Evolutionary conservation across 2,797 vertebrate species (phyloP), one percentile per base, ranked within the genome.

Genomic region (Cyclura pinguis): DNA sequence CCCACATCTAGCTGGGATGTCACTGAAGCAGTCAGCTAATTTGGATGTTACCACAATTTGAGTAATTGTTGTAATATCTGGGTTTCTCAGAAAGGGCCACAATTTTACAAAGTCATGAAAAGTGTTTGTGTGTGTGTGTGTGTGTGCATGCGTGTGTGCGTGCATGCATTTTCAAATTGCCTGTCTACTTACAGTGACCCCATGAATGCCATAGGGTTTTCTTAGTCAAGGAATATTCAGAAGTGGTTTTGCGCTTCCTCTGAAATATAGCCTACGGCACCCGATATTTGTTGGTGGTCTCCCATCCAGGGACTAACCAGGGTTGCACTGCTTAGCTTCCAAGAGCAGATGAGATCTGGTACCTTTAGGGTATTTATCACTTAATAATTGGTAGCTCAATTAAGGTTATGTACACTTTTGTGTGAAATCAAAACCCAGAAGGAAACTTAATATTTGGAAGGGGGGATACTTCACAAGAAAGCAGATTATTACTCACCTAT

Each of bases 341-440:
- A 69, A 69, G 9, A 69, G 3, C 29, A 69, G 27, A 29, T 69
- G 67, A 29, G 27, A 69, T 32, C 27, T 10, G 67, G 12, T 59
- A 18, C 59, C 59, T 59, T 59, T 18, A 69, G 9, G 7, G 27
- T 69, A 69, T 32, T 69, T 32, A 69, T 29, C 18, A 16, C 80
- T 80, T 92, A 94, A 93, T 93, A 89, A 84, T 50, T 81, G 12
- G 73, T 2, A 1, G 1, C 64, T 84, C 88, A 0, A 77, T 4
- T 89, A 64, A 80, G 80, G 13, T 92, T 92, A 62, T 55, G 88
- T 38, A 57, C 16, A n/a, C 12, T 80, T 24, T 80, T 52, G 1
- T 32, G n/a, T 72, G 12, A 0, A n/a, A 80, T 85, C 74, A 6
- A 82, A 62, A 91, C 77, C 84, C 59, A 72, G 0, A 29, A 87